These are phyloP conservation scores for Aphis craccivora DNA, from an alignment of 1,140 invertebrate genomes.

Conservation along the genomic window DNA sequence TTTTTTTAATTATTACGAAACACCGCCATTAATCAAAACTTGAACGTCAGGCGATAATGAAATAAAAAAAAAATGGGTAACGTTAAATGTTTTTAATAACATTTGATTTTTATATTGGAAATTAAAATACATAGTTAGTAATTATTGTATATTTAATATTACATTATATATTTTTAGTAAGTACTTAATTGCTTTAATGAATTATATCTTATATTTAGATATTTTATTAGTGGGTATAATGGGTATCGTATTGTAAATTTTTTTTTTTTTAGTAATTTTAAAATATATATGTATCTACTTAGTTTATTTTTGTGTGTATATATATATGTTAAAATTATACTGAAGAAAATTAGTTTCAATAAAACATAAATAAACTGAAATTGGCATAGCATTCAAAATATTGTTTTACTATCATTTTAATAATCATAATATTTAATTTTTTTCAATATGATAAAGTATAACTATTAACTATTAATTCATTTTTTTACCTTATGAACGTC, in stretches of 20 bases:
- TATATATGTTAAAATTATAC: background rate
- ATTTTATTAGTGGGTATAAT: background rate
- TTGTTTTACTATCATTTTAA: background rate
- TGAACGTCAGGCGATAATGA: background rate
- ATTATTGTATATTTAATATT: background rate
- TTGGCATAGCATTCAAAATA: no score
- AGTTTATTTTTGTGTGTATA: background rate
- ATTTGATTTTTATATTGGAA: background rate
- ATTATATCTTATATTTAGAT: background rate
- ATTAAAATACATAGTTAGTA: background rate
- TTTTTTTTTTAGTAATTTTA: background rate
- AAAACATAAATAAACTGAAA: no score
- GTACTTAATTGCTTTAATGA: background rate
- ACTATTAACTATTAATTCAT: background rate
- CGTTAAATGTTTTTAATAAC: background rate
- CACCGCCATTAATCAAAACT: background rate
- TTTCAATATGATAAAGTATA: background rate
- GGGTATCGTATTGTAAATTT: background rate
- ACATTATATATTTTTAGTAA: background rate
- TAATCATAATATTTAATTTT: background rate
- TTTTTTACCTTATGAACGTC: background rate
- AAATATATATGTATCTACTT: background rate
- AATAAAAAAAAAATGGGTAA: background rate
- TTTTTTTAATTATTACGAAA: background rate
- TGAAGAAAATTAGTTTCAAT: no score